Percentiles rank a stretch among this genome's conserved stretches.
These are phyloP conservation scores for Saccostrea glomerata DNA, from an alignment of 1,140 invertebrate species.

Conservation along the genomic window DNA sequence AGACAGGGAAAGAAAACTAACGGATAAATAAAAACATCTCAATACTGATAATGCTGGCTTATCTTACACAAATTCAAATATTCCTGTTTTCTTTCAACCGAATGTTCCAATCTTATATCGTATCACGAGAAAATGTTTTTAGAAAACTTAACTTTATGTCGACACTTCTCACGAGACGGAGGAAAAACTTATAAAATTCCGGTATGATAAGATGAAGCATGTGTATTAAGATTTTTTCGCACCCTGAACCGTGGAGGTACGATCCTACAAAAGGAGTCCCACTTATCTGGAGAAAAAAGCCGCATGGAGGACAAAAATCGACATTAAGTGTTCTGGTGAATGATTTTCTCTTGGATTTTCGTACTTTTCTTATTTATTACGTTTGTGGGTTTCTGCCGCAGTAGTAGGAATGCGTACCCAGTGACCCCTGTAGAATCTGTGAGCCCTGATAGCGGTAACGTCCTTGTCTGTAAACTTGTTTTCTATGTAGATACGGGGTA, in stretches of 20 bases:
- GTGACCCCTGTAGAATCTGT: not conserved
- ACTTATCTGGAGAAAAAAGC: not conserved
- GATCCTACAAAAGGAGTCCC: not conserved
- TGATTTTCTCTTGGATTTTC: not conserved
- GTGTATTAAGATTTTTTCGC: not conserved
- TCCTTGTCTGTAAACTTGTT: not conserved
- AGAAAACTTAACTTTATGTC: not conserved
- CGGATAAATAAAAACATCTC: not conserved
- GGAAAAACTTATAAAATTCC: not conserved
- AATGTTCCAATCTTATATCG: not conserved
- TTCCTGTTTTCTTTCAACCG: not conserved
- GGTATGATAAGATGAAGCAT: not conserved
- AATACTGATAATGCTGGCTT: not conserved
- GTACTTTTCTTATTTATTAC: not conserved
- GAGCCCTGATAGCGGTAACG: not conserved
- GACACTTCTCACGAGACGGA: not conserved
- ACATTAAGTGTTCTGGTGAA: not conserved
- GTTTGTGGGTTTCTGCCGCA: not conserved
- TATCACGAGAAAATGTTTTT: not conserved
- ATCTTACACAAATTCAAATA: constrained; percentile 20
- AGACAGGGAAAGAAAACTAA: not conserved
- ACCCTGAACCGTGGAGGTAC: not conserved
- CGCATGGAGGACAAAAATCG: not conserved
- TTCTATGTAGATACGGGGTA: not conserved
- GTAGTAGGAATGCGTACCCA: not conserved